Evolutionary conservation across 1,140 invertebrate species (phyloP).

Genomic region (Lucilia sericata): DNA sequence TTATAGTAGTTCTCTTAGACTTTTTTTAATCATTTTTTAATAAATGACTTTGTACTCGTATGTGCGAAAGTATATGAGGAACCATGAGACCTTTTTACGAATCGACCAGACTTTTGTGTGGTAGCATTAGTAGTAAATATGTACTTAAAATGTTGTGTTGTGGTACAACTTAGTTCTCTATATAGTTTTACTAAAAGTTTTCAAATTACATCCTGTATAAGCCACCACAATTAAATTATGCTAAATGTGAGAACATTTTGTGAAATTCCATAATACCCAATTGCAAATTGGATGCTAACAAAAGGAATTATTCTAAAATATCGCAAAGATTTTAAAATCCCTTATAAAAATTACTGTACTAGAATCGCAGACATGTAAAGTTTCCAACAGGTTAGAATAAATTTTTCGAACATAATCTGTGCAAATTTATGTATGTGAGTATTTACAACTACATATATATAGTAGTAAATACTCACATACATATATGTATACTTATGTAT

Average conservation of each 20-base stretch:
- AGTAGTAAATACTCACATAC: no score
- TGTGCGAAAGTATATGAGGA: no score
- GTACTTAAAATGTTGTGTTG: conserved; percentile 11
- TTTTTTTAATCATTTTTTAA: no score
- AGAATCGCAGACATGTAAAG: neutral
- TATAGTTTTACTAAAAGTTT: neutral
- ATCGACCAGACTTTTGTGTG: neutral
- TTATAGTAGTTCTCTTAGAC: no score
- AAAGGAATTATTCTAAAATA: neutral
- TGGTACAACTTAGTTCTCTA: neutral
- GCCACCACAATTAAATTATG: conserved; percentile 11
- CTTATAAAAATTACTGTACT: neutral
- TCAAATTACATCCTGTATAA: neutral
- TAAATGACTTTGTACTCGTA: no score
- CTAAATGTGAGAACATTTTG: neutral
- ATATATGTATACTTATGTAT: neutral
- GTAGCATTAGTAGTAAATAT: neutral
- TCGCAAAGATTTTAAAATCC: neutral
- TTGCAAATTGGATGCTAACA: neutral
- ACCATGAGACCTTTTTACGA: neutral
- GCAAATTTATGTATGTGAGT: neutral
- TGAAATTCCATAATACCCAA: neutral
- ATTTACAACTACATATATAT: no score
- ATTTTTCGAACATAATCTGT: neutral
- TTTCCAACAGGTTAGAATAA: no score